Percentiles rank a stretch among this genome's conserved stretches.
These are phyloP conservation scores for Echeneis naucrates DNA, from an alignment of 2,797 vertebrate species.

Conservation along the genomic window DNA sequence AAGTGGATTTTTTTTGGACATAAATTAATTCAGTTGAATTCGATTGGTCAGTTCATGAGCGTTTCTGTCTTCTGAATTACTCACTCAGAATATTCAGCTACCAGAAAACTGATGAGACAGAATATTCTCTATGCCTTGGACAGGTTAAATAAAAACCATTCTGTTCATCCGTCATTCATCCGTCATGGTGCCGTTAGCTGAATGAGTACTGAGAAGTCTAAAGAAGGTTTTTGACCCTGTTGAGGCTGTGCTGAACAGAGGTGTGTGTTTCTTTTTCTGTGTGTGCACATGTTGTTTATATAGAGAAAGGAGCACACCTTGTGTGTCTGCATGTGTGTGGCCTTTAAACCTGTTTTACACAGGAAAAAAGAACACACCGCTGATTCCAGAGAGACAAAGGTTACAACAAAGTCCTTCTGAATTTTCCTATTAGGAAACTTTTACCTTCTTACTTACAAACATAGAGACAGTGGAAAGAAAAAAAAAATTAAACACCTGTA, in stretches of 20 bases:
- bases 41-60: too few species aligned
- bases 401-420: conserved; percentile 12
- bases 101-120: too few species aligned
- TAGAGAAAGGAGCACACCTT: conserved; percentile 28
- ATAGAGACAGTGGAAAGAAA: background rate
- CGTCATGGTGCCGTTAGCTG: too few species aligned
- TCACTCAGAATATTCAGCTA: too few species aligned
- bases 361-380: conserved; percentile 35
- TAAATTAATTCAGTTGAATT: too few species aligned
- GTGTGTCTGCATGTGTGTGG: conserved; percentile 29
- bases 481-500: background rate
- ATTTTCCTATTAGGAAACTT: conserved; percentile 42
- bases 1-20: too few species aligned
- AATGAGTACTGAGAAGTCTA: too few species aligned
- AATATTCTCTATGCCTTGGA: too few species aligned
- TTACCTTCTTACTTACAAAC: background rate
- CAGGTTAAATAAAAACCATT: too few species aligned
- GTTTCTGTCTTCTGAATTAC: too few species aligned
- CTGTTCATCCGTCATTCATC: too few species aligned
- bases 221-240: background rate
- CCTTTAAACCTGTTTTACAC: conserved; percentile 42
- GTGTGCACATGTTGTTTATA: conserved; percentile 25
- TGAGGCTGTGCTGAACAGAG: conserved; percentile 10
- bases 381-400: conserved; percentile 45
- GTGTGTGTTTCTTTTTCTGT: too few species aligned